Percentiles rank a stretch among this genome's conserved stretches.
phyloP scores from a whole-genome alignment of 2,113 vertebrate species.

The Ciconia stormi region DNA sequence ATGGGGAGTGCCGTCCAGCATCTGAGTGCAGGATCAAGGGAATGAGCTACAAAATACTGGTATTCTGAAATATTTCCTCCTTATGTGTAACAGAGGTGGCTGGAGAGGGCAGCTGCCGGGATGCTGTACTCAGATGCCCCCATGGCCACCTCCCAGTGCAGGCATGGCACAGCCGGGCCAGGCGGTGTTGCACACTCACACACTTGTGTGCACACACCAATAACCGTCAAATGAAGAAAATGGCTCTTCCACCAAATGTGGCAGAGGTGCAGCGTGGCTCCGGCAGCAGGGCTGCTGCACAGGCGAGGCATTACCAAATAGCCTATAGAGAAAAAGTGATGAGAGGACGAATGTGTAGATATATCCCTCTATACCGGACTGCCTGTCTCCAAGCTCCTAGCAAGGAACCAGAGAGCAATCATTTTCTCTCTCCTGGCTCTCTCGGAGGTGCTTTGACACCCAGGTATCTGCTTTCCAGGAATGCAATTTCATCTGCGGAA shows the following conservation, averaged over 20 bases:
- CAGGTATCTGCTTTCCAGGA: constrained; percentile 38
- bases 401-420: neutral
- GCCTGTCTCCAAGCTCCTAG: neutral
- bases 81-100: neutral
- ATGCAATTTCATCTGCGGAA: neutral
- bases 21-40: neutral
- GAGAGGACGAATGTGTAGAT: neutral
- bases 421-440: neutral
- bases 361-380: neutral
- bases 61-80: neutral
- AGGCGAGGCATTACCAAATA: neutral
- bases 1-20: neutral
- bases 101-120: neutral
- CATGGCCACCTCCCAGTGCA: neutral
- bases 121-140: neutral
- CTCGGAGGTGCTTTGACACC: neutral
- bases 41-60: neutral
- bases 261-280: neutral
- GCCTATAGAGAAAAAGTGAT: neutral
- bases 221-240: neutral
- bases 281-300: neutral
- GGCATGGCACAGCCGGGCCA: neutral
- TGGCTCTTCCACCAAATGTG: neutral
- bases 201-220: accelerated
- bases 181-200: neutral